Evolutionary conservation across 2,888 invertebrate genomes (phyloP), one percentile per base, ranked within the genome.

Genomic region (Portevinia maculata): DNA sequence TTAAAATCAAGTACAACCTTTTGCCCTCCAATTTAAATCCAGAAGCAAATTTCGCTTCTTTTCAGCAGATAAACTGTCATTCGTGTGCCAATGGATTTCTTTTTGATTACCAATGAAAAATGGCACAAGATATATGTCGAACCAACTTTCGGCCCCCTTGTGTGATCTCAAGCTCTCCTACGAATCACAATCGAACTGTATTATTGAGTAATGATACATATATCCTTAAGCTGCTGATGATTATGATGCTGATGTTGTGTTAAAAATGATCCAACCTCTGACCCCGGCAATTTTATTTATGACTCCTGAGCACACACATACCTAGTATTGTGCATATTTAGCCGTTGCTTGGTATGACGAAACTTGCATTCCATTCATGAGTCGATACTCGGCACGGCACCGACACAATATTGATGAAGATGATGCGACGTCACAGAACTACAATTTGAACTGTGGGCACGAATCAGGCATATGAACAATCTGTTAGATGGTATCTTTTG

Each of bases 141-240:
- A 24, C 5, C 24, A 7, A n/a, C 17, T 37, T 37, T 48, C 6
- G 59, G 21, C 59, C 37, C 70, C 70, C 11, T 15, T 70, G 70
- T 59, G 39, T 3, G 11, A 37, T 15, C 8, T 5, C 9, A 32
- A 21, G 69, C 37, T 39, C 57, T 48, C 41, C 39, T 34, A 50
- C 37, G 59, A 70, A 32, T 41, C 37, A 15, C 69, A 59, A 21
- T 70, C 70, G 32, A 70, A 50, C 70, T 52, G 39, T 19, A 59
- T 70, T 60, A 60, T 60, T 71, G 71, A 71, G 52, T 62, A 71
- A 71, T 71, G 71, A 71, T 44, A n/a, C n/a, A n/a, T n/a, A 53
- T 24, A 62, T 60, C 60, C 71, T 62, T 60, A 44, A 71, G 71
- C 60, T 53, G 44, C 19, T 19, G 44, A 17, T 44, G 60, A 44